Evolutionary conservation across 2,113 vertebrate species (phyloP), one percentile per base, ranked within the genome.

Genomic region (Saimiri boliviensis): DNA sequence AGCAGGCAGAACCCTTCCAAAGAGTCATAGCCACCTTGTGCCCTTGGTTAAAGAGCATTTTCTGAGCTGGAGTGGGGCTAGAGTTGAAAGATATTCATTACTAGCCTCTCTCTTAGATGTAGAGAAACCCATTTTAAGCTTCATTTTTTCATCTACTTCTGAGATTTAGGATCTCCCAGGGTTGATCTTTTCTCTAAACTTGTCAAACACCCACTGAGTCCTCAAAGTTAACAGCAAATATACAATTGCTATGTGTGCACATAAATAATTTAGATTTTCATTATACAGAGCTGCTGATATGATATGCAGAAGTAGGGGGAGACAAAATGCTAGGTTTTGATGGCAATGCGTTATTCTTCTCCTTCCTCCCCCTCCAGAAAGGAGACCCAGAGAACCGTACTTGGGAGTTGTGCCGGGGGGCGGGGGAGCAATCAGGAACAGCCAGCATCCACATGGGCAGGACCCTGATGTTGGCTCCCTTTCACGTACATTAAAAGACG

Each of bases 181-280:
- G 85, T 88, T 93, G 92, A 95, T 96, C 87, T 96, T 37, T 74
- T 95, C 60, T 97, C 90, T 97, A 96, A 97, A 93, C 0, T 30
- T 45, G 79, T 95, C 1, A 16, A 96, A 82, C 93, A 52, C 94
- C 95, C 54, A 95, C 88, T 94, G 96, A 77, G 81, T 90, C 45
- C 81, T 96, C 45, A 93, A 98, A 91, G 71, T 77, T 94, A 96
- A 94, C 45, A 96, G 91, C 81, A 96, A 97, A 97, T 96, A 96
- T 96, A 96, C 77, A 94, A 63, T 96, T 96, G 81, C 90, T 96
- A 68, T 96, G 81, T 94, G 27, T 94, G 84, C 87, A 96, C 88
- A 97, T 94, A 97, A 91, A 94, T 96, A 71, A 96, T 94, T 96
- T 97, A 96, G 81, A 88, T 89, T 98, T 97, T 96, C 81, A 94